A percentile compares a stretch with the other conserved stretches of the same genome.
These are phyloP conservation scores for Mizuhopecten yessoensis DNA, from an alignment of 1,140 invertebrate genomes.

Conservation along the genomic window DNA sequence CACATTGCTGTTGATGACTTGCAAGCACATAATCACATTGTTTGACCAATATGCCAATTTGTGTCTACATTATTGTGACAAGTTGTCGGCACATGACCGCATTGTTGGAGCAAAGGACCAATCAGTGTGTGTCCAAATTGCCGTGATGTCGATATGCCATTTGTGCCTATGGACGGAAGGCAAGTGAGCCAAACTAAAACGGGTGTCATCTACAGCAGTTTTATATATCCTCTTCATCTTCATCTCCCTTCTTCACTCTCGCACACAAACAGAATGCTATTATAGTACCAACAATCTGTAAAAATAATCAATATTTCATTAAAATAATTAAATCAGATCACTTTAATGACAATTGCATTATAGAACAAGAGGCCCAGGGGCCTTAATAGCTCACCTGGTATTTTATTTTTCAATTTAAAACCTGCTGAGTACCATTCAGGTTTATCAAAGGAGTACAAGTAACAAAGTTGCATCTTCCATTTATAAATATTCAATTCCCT, in stretches of 20 bases:
- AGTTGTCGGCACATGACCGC: too few relatives aligned
- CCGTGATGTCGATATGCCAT: neutral
- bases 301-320: conserved; percentile 49
- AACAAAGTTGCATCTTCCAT: too few relatives aligned
- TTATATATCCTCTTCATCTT: conserved; percentile 70
- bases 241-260: conserved; percentile 69
- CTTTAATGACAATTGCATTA: too few relatives aligned
- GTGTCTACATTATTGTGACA: neutral
- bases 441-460: too few relatives aligned
- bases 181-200: conserved; percentile 21
- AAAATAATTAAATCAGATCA: neutral
- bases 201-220: conserved; percentile 2
- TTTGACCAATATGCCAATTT: neutral
- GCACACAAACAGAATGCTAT: conserved; percentile 78
- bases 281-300: conserved; percentile 76
- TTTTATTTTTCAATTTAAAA: too few relatives aligned
- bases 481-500: too few relatives aligned
- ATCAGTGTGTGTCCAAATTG: neutral
- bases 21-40: neutral
- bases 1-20: neutral
- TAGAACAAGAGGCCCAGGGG: too few relatives aligned
- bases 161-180: conserved; percentile 36
- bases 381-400: too few relatives aligned
- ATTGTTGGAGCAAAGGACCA: neutral
- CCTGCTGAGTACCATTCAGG: too few relatives aligned